Evolutionary conservation across 2,888 invertebrate genomes (phyloP), one percentile per base, ranked within the genome.

Genomic region (Hymenopus coronatus): DNA sequence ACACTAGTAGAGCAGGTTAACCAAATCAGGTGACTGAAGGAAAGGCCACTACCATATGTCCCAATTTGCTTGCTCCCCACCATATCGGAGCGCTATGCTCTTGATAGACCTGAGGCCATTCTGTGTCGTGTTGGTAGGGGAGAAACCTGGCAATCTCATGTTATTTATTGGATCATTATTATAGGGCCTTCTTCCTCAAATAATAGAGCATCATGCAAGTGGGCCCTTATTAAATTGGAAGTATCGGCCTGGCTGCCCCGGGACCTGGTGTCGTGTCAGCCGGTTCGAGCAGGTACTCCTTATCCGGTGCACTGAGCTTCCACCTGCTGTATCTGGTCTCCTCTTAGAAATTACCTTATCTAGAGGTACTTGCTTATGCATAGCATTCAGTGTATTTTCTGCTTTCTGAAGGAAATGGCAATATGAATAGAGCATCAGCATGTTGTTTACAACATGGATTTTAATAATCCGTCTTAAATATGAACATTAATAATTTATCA

Each of bases 81-180:
- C 28, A 15, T 4, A 20, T 81, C 28, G 25, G 86, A 28, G 20
- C 81, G 33, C 33, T 87, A 82, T 82, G 87, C 82, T 33, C 6
- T 70, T 70, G 87, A 82, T 70, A n/a, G 27, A 46, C 87, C 27
- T 27, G 14, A 25, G 87, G 87, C 54, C 33, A 82, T 87, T 33
- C 81, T 87, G 82, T 87, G 87, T 87, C 87, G 87, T 87, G 87
- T 87, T 82, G 82, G 87, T 4, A 70, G 40, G 40, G n/a, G 3
- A 30, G 30, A 82, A 70, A 87, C 27, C 87, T 33, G 82, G 87
- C 87, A 87, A 87, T 87, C 87, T 87, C 33, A 82, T 82, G 82
- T 87, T 87, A 88, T 88, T 88, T 88, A 88, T 88, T 88, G 85
- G 85, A 82, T 82, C 88, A 86, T 88, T 88, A 88, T 88, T 88